A percentile compares a stretch with the other conserved stretches of the same genome.
Evolutionary conservation across 2,113 vertebrate genomes (phyloP).

Genomic region (Empidonax traillii): DNA sequence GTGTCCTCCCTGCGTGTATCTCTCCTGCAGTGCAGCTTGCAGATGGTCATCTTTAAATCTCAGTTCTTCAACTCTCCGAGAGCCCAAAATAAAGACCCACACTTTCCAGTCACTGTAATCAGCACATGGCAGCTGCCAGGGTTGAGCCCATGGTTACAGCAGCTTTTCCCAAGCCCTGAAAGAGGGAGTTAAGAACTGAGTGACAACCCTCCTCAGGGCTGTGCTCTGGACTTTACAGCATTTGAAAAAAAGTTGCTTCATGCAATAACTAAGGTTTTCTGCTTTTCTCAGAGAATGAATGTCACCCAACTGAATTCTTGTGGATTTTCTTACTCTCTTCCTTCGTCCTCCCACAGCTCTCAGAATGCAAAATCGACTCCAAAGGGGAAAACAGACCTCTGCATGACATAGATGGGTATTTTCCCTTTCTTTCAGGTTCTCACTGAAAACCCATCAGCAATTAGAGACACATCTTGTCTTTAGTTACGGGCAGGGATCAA

Average conservation of each 20-base stretch:
- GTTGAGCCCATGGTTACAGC: background rate
- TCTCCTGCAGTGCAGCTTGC: background rate
- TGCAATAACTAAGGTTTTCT: background rate
- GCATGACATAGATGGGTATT: background rate
- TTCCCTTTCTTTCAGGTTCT: background rate
- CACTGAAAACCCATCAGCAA: background rate
- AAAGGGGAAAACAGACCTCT: background rate
- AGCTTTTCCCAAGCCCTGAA: background rate
- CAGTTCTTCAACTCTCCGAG: background rate
- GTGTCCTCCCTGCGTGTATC: background rate
- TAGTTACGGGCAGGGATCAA: background rate
- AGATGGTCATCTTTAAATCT: conserved; percentile 15
- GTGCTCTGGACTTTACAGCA: background rate
- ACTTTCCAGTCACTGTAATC: background rate
- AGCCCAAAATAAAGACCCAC: background rate
- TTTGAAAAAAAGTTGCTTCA: background rate
- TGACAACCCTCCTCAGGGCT: background rate
- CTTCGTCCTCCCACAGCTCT: background rate
- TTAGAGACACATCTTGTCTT: background rate
- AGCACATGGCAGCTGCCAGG: background rate
- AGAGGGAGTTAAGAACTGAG: background rate
- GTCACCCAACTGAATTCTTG: background rate
- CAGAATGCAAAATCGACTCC: background rate
- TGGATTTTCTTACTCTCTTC: background rate
- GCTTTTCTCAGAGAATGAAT: background rate